Percentiles rank a stretch among this genome's conserved stretches.
Conservation (phyloP, 2,888 invertebrate species). For the Athripsodes cinereus region DNA sequence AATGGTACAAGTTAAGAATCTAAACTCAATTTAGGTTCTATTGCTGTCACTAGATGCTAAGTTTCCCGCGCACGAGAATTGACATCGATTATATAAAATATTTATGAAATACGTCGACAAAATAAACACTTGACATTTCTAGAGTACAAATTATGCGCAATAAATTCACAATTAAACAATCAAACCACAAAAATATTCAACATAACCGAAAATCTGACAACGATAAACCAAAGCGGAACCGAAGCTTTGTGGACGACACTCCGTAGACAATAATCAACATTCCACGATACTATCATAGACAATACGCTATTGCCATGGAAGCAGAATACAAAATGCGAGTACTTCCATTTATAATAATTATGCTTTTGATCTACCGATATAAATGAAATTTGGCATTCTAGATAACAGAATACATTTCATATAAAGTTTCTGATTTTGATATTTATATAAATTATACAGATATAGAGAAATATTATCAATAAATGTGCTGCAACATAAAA, state of each 20-base stretch:
- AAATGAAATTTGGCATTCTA: too few species aligned
- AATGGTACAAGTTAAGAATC: constrained; percentile 14
- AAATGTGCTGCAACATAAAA: too few species aligned
- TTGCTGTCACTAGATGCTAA: constrained; percentile 32
- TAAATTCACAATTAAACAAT: background rate
- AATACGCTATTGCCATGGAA: too few species aligned
- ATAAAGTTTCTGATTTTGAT: too few species aligned
- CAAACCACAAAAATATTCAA: background rate
- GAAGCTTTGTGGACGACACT: background rate
- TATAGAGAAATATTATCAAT: too few species aligned
- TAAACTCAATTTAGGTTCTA: constrained; percentile 13
- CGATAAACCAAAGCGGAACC: background rate
- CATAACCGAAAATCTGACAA: background rate
- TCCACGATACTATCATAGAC: too few species aligned
- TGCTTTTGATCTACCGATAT: too few species aligned
- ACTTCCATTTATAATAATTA: too few species aligned
- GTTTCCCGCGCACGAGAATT: constrained; percentile 47
- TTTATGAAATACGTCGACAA: background rate
- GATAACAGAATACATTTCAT: too few species aligned
- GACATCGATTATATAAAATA: background rate
- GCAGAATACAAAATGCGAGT: too few species aligned
- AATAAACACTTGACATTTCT: background rate
- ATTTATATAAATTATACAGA: too few species aligned
- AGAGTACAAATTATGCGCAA: background rate
- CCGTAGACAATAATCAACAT: background rate